Evolutionary conservation across 2,888 invertebrate genomes (phyloP).

Genomic region (Drosophila fulvimacula): DNA sequence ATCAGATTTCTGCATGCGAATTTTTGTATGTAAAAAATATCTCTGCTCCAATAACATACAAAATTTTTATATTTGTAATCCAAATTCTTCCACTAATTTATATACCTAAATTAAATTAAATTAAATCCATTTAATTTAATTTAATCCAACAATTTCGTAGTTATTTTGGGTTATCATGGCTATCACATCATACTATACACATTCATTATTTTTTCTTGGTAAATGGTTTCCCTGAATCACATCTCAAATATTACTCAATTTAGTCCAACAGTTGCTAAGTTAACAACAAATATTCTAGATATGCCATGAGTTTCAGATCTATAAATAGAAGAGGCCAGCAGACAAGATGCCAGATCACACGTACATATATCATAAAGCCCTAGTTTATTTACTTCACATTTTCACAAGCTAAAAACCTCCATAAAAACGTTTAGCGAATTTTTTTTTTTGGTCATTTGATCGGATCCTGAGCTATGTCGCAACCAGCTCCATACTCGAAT

Average conservation of each 20-base stretch:
- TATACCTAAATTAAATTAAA: too few species aligned
- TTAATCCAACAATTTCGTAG: too few species aligned
- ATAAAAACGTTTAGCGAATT: neutral
- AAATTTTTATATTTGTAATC: too few species aligned
- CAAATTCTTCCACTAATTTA: too few species aligned
- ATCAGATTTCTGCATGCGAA: too few species aligned
- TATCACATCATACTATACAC: too few species aligned
- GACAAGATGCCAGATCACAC: neutral
- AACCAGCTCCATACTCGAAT: slow-evolving; percentile 13
- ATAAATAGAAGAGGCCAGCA: neutral
- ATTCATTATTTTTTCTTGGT: too few species aligned
- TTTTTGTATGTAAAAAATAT: too few species aligned
- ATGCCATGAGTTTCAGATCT: neutral
- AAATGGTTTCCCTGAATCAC: neutral
- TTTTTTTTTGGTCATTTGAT: neutral
- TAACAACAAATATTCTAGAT: neutral
- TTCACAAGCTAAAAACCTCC: neutral
- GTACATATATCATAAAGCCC: neutral
- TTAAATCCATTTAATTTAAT: too few species aligned
- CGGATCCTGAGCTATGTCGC: slow-evolving; percentile 28
- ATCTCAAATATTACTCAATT: neutral
- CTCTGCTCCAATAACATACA: too few species aligned
- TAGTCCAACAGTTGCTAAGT: neutral
- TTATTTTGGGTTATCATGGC: too few species aligned
- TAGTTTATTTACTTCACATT: neutral